phyloP scores from a whole-genome alignment of 2,797 vertebrate species.

The Mus spretus region DNA sequence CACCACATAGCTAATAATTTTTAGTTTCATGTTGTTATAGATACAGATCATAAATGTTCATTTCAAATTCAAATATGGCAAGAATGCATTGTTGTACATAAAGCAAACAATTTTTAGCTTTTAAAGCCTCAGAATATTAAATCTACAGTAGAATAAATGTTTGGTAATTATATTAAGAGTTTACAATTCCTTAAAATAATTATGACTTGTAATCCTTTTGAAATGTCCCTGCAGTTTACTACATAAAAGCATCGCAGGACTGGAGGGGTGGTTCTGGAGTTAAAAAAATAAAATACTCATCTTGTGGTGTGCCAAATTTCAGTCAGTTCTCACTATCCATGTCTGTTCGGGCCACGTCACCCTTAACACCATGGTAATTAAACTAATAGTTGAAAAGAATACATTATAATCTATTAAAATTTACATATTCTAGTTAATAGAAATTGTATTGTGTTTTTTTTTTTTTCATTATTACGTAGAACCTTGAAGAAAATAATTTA shows the following conservation, averaged over 20 bases:
- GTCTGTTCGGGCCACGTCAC: too few relatives aligned
- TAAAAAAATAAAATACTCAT: neutral
- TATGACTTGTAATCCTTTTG: neutral
- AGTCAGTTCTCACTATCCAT: too few relatives aligned
- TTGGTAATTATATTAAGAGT: neutral
- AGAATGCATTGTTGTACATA: conserved; percentile 74
- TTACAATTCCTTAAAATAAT: conserved; percentile 23
- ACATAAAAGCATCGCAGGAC: neutral
- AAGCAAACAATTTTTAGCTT: conserved; percentile 30
- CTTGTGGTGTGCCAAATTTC: neutral
- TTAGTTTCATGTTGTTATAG: conserved; percentile 67
- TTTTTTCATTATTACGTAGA: neutral
- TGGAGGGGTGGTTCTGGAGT: neutral
- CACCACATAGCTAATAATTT: conserved; percentile 70
- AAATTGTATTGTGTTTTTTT: neutral
- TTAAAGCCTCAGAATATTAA: conserved; percentile 58
- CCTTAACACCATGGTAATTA: neutral
- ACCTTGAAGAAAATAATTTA: neutral
- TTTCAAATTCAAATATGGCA: conserved; percentile 58
- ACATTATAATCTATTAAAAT: neutral
- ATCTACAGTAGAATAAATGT: neutral
- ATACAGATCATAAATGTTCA: conserved; percentile 72
- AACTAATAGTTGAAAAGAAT: neutral
- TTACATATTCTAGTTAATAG: neutral
- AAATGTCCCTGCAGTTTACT: neutral